These are phyloP conservation scores for Buceros bicornis DNA, from an alignment of 2,797 vertebrate genomes.

Conservation along the genomic window DNA sequence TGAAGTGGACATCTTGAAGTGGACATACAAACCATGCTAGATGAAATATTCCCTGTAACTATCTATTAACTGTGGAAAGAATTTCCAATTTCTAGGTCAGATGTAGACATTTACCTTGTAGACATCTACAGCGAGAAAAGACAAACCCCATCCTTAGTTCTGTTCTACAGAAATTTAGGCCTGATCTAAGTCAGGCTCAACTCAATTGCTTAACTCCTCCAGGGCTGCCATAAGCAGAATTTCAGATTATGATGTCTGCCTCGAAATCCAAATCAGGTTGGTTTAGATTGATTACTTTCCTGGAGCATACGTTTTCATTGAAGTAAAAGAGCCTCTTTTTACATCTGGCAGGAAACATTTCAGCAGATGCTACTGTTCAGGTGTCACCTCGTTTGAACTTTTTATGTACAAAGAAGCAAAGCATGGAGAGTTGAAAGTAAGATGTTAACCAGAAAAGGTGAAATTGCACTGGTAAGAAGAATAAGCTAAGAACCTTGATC, in stretches of 20 bases:
- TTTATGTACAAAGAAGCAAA: not conserved
- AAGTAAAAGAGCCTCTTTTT: not conserved
- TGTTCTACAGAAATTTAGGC: not conserved
- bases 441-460: not conserved
- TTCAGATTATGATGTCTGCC: not conserved
- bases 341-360: not conserved
- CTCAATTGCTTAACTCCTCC: not conserved
- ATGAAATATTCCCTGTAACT: not conserved
- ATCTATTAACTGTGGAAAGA: not conserved
- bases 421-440: not conserved
- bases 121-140: not conserved
- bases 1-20: not conserved
- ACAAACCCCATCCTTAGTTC: not conserved
- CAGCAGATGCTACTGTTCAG: not conserved
- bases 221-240: not conserved
- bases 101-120: not conserved
- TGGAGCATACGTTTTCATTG: not conserved
- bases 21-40: not conserved
- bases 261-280: not conserved
- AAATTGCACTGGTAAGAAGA: not conserved
- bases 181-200: not conserved
- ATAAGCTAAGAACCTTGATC: not conserved
- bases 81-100: not conserved
- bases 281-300: not conserved
- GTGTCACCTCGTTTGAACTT: not conserved